Percentiles rank a stretch among this genome's conserved stretches.
Conservation (phyloP, 2,888 invertebrate species). For the Zygogramma bicolorata region DNA sequence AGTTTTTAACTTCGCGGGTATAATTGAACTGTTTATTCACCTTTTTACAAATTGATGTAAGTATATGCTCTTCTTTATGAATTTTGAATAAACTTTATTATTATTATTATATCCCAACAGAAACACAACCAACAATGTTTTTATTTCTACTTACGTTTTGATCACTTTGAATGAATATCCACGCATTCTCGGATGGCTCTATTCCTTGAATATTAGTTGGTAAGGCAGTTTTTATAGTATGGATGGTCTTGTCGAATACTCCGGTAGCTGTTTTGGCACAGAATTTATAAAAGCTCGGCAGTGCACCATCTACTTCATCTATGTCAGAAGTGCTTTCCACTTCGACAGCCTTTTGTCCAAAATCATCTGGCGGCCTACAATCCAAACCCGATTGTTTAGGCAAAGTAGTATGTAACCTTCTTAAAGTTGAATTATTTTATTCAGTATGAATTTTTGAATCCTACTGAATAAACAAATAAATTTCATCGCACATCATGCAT, state of each 20-base stretch:
- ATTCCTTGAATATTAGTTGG: slow-evolving; percentile 69
- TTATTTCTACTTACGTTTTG: slow-evolving; percentile 57
- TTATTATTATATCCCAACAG: no score
- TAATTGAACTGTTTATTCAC: no score
- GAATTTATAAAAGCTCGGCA: slow-evolving; percentile 71
- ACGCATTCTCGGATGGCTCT: slow-evolving; percentile 64
- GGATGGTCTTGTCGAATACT: slow-evolving; percentile 77
- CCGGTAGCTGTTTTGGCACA: slow-evolving; percentile 84
- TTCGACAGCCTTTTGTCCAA: slow-evolving; percentile 48
- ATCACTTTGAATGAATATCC: slow-evolving; percentile 67
- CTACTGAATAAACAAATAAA: no score
- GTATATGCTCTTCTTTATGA: no score
- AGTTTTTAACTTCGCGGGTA: no score
- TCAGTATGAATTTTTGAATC: no score
- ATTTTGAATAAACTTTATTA: no score
- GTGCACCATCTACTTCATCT: slow-evolving; percentile 62
- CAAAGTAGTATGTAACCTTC: neutral
- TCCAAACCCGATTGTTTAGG: neutral
- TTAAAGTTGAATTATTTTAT: neutral
- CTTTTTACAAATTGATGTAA: no score
- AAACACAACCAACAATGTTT: no score
- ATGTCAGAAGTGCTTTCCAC: slow-evolving; percentile 47
- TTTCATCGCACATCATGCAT: no score
- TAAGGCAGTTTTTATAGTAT: slow-evolving; percentile 79
- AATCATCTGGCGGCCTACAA: slow-evolving; percentile 55